Evolutionary conservation across 2,888 invertebrate species (phyloP), one percentile per base, ranked within the genome.

Genomic region (Synergus itoensis): DNA sequence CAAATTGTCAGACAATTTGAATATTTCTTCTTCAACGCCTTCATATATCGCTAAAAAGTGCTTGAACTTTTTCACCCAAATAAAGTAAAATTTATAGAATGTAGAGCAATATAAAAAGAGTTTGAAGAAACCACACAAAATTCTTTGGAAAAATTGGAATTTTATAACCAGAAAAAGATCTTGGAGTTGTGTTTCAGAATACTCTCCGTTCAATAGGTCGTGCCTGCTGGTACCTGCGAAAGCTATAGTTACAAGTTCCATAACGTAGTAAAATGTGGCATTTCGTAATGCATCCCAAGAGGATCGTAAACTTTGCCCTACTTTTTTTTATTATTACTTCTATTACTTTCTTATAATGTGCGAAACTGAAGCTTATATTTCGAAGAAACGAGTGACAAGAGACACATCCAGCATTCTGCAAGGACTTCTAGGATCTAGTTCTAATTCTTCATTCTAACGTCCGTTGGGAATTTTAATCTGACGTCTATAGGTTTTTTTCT

Each of bases 141-240:
- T 67, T 64, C n/a, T 64, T 40, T 0, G 41, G 16, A 16, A 16
- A 36, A 41, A 16, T 28, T 62, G 21, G 16, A 28, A 67, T 67
- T 67, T 45, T 21, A 43, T 21, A 28, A 7, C 4, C 11, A 45
- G 8, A 67, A 64, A 64, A 64, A 69, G 16, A 67, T 43, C 8
- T 69, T 69, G 43, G 14, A 14, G 53, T n/a, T 69, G 21, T 45
- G 45, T 45, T 69, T 48, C 14, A 81, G 80, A 81, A 81, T 45
- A 83, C 65, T 79, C 67, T 62, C 79, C 81, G 86, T 79, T 84
- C 83, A 81, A 83, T 85, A 84, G 79, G 81, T 84, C 85, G 82
- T 86, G 81, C 82, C 85, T 82, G 83, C 80, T 84, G 84, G 84
- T 85, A 81, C 85, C 82, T 80, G 21, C 78, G 81, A 69, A 67